A percentile compares a stretch with the other conserved stretches of the same genome.
Evolutionary conservation across 2,888 invertebrate species (phyloP).

Genomic region (Galeopsomyia nigrocyanea): DNA sequence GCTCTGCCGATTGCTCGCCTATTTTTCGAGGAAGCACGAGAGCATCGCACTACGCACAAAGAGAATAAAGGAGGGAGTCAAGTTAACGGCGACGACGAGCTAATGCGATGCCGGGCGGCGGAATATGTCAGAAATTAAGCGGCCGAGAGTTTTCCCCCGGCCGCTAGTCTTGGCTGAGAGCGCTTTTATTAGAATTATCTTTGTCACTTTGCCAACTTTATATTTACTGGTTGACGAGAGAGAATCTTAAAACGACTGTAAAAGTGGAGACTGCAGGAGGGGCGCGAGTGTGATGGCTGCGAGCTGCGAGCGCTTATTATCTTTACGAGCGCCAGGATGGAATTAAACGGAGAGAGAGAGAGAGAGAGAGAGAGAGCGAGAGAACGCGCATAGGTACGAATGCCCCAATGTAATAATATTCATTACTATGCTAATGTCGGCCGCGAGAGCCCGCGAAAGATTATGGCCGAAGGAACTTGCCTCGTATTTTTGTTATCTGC

Average conservation of each 20-base stretch:
- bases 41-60: conserved; percentile 45
- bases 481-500: conserved; percentile 64
- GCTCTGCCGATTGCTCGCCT: conserved; percentile 55
- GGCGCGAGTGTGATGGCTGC: conserved; percentile 32
- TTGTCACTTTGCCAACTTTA: conserved; percentile 69
- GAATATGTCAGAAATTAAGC: conserved; percentile 69
- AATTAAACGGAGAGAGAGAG: conserved; percentile 64
- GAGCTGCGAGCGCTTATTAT: conserved; percentile 63
- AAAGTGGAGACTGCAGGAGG: conserved; percentile 34
- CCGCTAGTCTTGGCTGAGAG: conserved; percentile 52
- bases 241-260: conserved; percentile 47
- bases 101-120: conserved; percentile 64
- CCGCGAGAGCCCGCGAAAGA: conserved; percentile 56
- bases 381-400: conserved; percentile 56
- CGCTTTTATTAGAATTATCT: conserved; percentile 70
- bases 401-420: conserved; percentile 67
- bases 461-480: conserved; percentile 64
- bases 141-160: conserved; percentile 48
- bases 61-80: conserved; percentile 45
- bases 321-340: conserved; percentile 69
- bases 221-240: conserved; percentile 64
- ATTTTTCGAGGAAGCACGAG: not conserved
- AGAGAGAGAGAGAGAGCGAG: too few relatives aligned
- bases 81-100: conserved; percentile 53
- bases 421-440: conserved; percentile 69